These are phyloP conservation scores for Mimas tiliae DNA, from an alignment of 2,888 invertebrate genomes.

Conservation along the genomic window DNA sequence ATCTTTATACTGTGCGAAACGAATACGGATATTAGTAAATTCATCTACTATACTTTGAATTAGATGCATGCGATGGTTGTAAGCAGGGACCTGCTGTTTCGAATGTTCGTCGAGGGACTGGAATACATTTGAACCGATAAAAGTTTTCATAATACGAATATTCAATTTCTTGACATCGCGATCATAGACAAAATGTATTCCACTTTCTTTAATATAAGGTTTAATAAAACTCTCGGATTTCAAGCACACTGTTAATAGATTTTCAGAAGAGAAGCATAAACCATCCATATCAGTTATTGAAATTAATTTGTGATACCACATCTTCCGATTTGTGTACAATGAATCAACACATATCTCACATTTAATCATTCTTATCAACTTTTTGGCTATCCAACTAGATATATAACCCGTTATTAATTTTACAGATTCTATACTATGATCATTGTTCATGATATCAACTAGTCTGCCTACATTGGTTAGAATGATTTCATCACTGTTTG, in stretches of 20 bases:
- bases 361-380: background rate
- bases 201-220: background rate
- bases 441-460: background rate
- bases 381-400: background rate
- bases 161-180: background rate
- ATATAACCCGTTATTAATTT: background rate
- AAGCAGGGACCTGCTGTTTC: constrained; percentile 3
- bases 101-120: constrained; percentile 29
- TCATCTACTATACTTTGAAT: constrained; percentile 21
- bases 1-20: background rate
- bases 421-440: background rate
- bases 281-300: constrained; percentile 32
- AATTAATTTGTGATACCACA: constrained; percentile 35
- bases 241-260: background rate
- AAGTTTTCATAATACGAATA: constrained; percentile 22
- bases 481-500: background rate
- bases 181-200: background rate
- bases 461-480: background rate
- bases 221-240: background rate
- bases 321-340: background rate
- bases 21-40: background rate
- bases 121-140: constrained; percentile 29
- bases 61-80: constrained; percentile 7
- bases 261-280: constrained; percentile 25
- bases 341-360: background rate